Evolutionary conservation across 2,888 invertebrate genomes (phyloP).

Genomic region (Orthonychiurus folsomi): DNA sequence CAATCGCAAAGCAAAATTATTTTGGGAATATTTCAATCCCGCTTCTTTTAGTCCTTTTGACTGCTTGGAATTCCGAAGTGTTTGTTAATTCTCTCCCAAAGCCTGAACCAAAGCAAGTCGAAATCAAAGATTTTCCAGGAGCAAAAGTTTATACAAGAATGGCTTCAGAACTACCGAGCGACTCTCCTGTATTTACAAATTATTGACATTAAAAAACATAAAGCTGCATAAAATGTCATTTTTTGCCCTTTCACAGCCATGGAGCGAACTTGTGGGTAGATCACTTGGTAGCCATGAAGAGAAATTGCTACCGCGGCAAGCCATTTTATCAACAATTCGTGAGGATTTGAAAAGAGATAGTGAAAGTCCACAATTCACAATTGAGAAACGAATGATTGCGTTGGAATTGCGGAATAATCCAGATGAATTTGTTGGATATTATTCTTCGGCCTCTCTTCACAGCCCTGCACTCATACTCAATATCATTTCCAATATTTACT

Average conservation of each 20-base stretch:
- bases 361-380: too few species aligned
- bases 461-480: conserved; percentile 25
- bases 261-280: background rate
- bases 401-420: conserved; percentile 21
- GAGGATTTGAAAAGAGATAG: too few species aligned
- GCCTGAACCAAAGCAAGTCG: background rate
- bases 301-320: background rate
- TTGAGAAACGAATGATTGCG: conserved; percentile 26
- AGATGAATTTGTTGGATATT: conserved; percentile 23
- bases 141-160: background rate
- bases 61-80: background rate
- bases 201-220: too few species aligned
- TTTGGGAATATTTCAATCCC: conserved; percentile 2
- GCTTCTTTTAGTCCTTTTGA: background rate
- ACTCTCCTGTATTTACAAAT: too few species aligned
- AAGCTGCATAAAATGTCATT: too few species aligned
- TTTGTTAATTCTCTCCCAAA: background rate
- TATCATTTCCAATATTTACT: conserved; percentile 22
- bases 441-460: conserved; percentile 29
- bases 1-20: background rate
- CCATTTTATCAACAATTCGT: too few species aligned
- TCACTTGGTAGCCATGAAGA: conserved; percentile 3
- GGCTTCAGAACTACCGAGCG: too few species aligned
- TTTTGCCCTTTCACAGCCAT: too few species aligned
- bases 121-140: background rate